A percentile compares a stretch with the other conserved stretches of the same genome.
These are phyloP conservation scores for Perca schrenkii DNA, from an alignment of 2,113 vertebrate genomes.

Conservation along the genomic window DNA sequence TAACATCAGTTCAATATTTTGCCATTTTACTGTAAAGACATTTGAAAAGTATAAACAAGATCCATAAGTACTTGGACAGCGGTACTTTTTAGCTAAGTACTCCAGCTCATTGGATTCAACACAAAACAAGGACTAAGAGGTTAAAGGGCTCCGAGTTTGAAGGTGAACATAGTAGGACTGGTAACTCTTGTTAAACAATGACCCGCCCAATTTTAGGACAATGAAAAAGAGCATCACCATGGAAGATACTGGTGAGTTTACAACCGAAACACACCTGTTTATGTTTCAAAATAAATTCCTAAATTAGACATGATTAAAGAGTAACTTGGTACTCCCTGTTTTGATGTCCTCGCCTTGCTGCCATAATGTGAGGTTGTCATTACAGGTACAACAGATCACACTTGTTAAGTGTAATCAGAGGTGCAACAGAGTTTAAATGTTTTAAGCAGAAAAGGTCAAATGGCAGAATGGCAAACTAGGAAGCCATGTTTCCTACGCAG, in stretches of 20 bases:
- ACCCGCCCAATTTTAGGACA: neutral
- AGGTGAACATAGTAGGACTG: neutral
- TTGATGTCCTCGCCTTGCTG: neutral
- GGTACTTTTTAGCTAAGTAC: neutral
- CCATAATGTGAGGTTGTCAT: neutral
- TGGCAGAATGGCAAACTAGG: neutral
- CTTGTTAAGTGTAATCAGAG: neutral
- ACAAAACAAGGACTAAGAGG: neutral
- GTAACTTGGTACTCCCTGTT: neutral
- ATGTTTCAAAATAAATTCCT: neutral
- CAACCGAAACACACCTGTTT: neutral
- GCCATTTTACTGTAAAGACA: neutral
- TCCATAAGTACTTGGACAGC: neutral
- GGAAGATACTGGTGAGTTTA: neutral
- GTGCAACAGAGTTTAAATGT: neutral
- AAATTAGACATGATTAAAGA: neutral
- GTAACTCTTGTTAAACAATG: neutral
- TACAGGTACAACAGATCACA: neutral
- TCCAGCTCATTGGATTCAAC: neutral
- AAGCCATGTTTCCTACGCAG: neutral
- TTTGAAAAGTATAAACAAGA: neutral
- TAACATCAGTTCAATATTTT: conserved; percentile 6
- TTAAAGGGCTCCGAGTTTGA: neutral
- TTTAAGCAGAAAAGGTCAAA: neutral
- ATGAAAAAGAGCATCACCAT: neutral